phyloP scores from a whole-genome alignment of 2,113 vertebrate genomes.

The Chitala chitala region DNA sequence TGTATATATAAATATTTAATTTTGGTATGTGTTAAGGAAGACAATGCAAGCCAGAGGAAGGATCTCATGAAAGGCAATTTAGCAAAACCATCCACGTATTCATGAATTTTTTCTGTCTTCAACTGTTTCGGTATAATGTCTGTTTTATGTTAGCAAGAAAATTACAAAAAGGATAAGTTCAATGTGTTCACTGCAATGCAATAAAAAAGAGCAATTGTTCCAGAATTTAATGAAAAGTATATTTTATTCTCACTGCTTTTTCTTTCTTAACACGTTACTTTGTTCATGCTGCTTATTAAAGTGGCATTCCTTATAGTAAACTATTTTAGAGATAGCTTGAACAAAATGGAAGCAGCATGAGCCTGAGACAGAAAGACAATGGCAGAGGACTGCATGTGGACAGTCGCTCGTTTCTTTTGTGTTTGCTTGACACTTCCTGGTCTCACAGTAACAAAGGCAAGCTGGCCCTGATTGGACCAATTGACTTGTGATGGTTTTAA shows the following conservation, averaged over 20 bases:
- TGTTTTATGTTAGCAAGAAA: slow-evolving; percentile 35
- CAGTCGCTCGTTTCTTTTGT: neutral
- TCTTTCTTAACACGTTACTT: slow-evolving; percentile 24
- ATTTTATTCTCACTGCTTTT: slow-evolving; percentile 31
- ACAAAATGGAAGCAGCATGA: neutral
- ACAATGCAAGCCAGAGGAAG: neutral
- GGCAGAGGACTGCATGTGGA: no score
- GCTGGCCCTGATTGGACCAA: slow-evolving; percentile 1
- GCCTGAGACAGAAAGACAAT: neutral
- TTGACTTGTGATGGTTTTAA: neutral
- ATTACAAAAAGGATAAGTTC: slow-evolving; percentile 1
- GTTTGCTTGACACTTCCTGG: neutral
- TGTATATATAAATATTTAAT: no score
- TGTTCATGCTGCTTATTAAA: slow-evolving; percentile 22
- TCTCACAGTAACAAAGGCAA: slow-evolving; percentile 14
- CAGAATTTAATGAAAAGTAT: slow-evolving; percentile 45
- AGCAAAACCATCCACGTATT: neutral
- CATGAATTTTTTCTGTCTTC: neutral
- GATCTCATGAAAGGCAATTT: neutral
- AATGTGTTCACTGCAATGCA: slow-evolving; percentile 23
- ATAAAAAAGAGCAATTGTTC: slow-evolving; percentile 36
- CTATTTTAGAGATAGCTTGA: neutral
- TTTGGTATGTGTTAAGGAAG: no score
- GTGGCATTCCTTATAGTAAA: neutral
- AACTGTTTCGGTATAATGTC: slow-evolving; percentile 33